Evolutionary conservation across 2,113 vertebrate species (phyloP).

Genomic region (Gnathonemus echidnorhynchus): DNA sequence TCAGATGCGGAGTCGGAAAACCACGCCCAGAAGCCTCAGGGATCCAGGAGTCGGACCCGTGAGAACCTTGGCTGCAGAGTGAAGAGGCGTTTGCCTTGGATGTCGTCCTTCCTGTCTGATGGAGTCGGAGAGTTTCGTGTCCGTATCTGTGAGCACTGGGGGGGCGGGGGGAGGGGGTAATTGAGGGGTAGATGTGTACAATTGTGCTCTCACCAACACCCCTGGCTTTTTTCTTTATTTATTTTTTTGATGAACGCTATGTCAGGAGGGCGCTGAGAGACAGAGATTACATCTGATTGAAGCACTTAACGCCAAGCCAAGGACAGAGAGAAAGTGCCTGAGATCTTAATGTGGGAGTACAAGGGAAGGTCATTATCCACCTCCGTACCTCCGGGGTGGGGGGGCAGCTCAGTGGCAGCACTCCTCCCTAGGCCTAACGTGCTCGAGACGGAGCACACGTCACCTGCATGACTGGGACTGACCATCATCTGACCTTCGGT

Average conservation of each 20-base stretch:
- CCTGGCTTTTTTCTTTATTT: background rate
- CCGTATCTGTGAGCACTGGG: background rate
- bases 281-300: slow-evolving; percentile 22
- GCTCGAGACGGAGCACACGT: background rate
- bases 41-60: background rate
- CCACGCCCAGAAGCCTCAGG: background rate
- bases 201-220: background rate
- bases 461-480: background rate
- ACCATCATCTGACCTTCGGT: background rate
- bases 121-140: background rate
- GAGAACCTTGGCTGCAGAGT: background rate
- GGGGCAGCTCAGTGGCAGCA: background rate
- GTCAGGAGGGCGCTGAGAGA: background rate
- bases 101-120: background rate
- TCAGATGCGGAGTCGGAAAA: background rate
- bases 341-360: slow-evolving; percentile 13
- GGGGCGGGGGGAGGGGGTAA: background rate
- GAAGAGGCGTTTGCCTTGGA: background rate
- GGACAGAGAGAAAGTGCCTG: background rate
- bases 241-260: background rate
- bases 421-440: background rate
- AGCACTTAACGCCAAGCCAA: slow-evolving; percentile 14
- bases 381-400: background rate
- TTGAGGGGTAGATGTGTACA: background rate
- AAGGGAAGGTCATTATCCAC: slow-evolving; percentile 6